Conservation (phyloP, 1,140 invertebrate genomes). For the Gryllus bimaculatus region DNA sequence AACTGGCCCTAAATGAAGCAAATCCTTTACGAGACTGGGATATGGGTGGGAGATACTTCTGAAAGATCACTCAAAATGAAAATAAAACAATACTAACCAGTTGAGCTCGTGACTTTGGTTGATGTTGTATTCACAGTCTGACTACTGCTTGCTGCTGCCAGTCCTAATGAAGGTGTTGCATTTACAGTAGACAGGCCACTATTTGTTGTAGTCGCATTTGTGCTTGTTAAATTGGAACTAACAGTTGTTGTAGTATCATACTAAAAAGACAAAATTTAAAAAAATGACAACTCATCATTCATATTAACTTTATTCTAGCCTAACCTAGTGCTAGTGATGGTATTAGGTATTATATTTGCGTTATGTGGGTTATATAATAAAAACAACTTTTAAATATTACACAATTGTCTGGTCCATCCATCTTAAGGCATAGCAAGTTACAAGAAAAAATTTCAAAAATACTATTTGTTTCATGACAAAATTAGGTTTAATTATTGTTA, state of each 20-base stretch:
- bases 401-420: too few relatives aligned
- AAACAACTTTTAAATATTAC: too few relatives aligned
- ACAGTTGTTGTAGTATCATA: constrained; percentile 19
- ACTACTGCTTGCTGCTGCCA: constrained; percentile 31
- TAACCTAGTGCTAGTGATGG: too few relatives aligned
- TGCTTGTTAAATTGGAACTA: constrained; percentile 20
- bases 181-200: constrained; percentile 21
- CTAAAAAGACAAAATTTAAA: constrained; percentile 9
- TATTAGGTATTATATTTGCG: too few relatives aligned
- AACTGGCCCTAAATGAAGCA: too few relatives aligned
- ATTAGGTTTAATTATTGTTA: too few relatives aligned
- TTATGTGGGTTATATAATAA: too few relatives aligned
- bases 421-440: too few relatives aligned
- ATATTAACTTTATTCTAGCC: too few relatives aligned
- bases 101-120: constrained; percentile 40
- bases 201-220: constrained; percentile 19
- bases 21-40: background rate
- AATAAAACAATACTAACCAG: constrained; percentile 29
- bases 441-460: too few relatives aligned
- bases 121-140: constrained; percentile 36
- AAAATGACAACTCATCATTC: too few relatives aligned
- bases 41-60: background rate
- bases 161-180: constrained; percentile 20
- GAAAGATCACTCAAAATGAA: constrained; percentile 8
- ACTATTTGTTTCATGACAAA: too few relatives aligned